Evolutionary conservation across 2,797 vertebrate genomes (phyloP).

Genomic region (Anas bernieri): DNA sequence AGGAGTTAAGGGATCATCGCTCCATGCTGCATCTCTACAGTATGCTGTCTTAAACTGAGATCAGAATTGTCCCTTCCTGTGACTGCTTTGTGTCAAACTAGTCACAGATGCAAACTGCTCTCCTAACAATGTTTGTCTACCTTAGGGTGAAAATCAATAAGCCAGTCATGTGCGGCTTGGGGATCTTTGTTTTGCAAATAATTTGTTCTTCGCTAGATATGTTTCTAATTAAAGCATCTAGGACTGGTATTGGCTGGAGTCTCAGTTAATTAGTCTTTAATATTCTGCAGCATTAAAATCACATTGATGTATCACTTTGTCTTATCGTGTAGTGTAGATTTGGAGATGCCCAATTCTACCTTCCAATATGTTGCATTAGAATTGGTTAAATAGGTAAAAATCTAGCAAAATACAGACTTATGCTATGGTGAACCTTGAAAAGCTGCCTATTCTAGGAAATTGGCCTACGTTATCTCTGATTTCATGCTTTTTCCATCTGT

Average conservation of each 20-base stretch:
- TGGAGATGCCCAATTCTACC: not conserved
- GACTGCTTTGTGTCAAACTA: not conserved
- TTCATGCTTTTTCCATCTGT: slow-evolving; percentile 67
- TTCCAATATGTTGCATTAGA: not conserved
- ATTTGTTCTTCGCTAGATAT: not conserved
- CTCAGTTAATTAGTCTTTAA: not conserved
- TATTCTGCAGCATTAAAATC: not conserved
- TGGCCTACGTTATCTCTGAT: slow-evolving; percentile 65
- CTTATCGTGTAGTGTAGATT: not conserved
- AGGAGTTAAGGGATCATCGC: not conserved
- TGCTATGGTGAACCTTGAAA: slow-evolving; percentile 9
- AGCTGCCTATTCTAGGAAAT: slow-evolving; percentile 50
- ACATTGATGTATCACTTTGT: not conserved
- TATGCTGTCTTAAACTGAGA: not conserved
- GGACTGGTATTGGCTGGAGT: not conserved
- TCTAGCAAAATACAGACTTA: slow-evolving; percentile 50
- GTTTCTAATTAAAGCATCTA: not conserved
- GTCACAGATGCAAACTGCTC: not conserved
- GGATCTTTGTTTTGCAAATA: not conserved
- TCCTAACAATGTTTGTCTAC: not conserved
- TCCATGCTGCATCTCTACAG: not conserved
- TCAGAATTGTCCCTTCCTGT: not conserved
- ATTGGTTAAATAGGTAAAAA: slow-evolving; percentile 32
- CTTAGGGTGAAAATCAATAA: not conserved
- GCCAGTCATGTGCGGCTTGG: not conserved